phyloP scores from a whole-genome alignment of 2,113 vertebrate genomes.

The Psilopsiagon aurifrons region DNA sequence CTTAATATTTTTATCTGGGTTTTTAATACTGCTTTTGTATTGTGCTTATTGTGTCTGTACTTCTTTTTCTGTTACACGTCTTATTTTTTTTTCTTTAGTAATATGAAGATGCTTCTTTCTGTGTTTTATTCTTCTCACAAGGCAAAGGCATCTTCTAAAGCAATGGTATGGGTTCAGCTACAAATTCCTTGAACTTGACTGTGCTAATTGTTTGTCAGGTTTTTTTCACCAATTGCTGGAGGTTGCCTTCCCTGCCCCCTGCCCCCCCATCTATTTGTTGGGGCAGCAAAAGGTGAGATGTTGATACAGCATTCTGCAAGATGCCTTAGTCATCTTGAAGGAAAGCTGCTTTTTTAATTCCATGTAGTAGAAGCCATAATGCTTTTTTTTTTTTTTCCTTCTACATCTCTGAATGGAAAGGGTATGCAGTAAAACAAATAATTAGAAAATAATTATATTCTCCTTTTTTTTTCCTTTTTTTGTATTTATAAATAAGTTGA shows the following conservation, averaged over 20 bases:
- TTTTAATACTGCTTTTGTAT: neutral
- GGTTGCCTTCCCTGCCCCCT: fast-evolving
- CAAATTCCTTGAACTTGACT: neutral
- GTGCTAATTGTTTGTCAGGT: neutral
- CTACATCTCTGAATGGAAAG: neutral
- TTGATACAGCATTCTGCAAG: neutral
- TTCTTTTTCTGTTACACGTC: neutral
- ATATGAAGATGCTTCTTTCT: neutral
- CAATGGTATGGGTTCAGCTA: neutral
- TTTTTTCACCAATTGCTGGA: neutral
- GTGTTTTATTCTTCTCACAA: neutral
- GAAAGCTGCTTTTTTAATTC: neutral
- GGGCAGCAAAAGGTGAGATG: neutral
- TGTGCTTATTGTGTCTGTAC: neutral
- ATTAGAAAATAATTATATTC: neutral
- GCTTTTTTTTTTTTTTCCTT: neutral
- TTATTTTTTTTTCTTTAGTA: neutral
- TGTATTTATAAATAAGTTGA: neutral
- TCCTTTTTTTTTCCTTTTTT: neutral
- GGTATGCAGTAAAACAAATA: neutral
- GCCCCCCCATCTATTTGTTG: neutral
- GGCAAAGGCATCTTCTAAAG: neutral
- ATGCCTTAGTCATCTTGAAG: neutral
- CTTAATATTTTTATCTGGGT: neutral
- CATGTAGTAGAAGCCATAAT: neutral